phyloP scores from a whole-genome alignment of 2,113 vertebrate species.

The Regulus satrapa region DNA sequence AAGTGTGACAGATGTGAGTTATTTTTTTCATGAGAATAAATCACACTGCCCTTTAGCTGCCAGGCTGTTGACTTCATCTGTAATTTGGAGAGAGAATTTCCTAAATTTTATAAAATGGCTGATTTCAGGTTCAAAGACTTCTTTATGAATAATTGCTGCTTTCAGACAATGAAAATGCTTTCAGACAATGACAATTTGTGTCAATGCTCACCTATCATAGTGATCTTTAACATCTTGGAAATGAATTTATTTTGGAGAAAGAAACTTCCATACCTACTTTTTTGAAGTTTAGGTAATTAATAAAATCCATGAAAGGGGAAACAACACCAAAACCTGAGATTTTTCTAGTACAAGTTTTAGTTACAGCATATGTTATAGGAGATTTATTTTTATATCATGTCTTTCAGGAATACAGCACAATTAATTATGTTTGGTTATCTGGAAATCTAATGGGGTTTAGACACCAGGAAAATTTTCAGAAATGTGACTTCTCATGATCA shows the following conservation, averaged over 20 bases:
- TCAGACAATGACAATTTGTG: no score
- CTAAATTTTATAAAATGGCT: slow-evolving; percentile 28
- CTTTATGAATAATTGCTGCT: slow-evolving; percentile 15
- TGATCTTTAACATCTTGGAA: background rate
- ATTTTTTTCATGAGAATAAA: slow-evolving; percentile 22
- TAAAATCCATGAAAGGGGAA: background rate
- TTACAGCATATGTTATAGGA: background rate
- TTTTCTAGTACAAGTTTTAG: background rate
- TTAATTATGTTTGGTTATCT: background rate
- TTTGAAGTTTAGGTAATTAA: background rate
- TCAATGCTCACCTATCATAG: background rate
- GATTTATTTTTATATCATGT: background rate
- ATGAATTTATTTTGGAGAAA: slow-evolving; percentile 6
- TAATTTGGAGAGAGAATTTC: slow-evolving; percentile 4
- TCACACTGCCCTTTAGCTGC: background rate
- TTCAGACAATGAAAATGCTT: no score
- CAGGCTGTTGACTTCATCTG: background rate
- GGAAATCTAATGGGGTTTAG: background rate
- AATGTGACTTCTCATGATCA: background rate
- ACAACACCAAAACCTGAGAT: background rate
- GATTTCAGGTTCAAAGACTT: background rate
- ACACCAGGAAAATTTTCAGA: background rate
- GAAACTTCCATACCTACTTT: background rate
- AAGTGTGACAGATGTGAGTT: background rate
- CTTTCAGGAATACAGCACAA: background rate